Evolutionary conservation across 1,140 invertebrate genomes (phyloP), one percentile per base, ranked within the genome.

Genomic region (Pseudomyrmex gracilis): DNA sequence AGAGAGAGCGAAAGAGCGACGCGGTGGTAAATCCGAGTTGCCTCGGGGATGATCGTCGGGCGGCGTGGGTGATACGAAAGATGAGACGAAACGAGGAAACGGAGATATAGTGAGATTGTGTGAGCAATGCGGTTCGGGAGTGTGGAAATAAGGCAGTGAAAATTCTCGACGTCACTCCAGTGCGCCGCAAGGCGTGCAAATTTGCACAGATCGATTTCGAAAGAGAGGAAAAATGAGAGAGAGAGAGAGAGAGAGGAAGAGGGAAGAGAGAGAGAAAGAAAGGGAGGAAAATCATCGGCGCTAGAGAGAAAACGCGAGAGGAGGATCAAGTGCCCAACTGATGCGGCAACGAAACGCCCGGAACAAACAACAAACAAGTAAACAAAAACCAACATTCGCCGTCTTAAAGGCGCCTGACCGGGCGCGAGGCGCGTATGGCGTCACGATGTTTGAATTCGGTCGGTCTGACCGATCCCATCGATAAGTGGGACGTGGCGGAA

Each of bases 361-460:
- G 91, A 92, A 92, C 91, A 92, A 93, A 92, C 92, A 92, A 90
- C 91, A 92, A 90, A 86, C 89, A 83, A 87, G 77, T 88, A 91
- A 92, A 90, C 67, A 86, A 89, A 90, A 90, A 87, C 68, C 73
- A n/a, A 84, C 43, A 82, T 84, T 58, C 88, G 90, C 91, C 92
- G 93, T 91, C 93, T 92, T 74, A 86, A 85, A 87, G 92, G 92
- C 93, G 92, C 91, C 92, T 83, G 60, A 77, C 85, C 87, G 85
- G 76, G 87, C 77, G 83, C 86, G 83, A 87, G 63, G 73, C 73
- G 82, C 51, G 63, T 43, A 60, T 47, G 22, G 0, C 67, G 73
- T 88, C 84, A 85, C 84, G 87, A 92, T 90, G 92, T 92, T 92
- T 90, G 86, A 91, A 90, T 91, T 87, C 85, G 53, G 5, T 73